Base-by-base conservation (phyloP, 2,888 invertebrate genomes). In the Scaptomyza polygonia region DNA sequence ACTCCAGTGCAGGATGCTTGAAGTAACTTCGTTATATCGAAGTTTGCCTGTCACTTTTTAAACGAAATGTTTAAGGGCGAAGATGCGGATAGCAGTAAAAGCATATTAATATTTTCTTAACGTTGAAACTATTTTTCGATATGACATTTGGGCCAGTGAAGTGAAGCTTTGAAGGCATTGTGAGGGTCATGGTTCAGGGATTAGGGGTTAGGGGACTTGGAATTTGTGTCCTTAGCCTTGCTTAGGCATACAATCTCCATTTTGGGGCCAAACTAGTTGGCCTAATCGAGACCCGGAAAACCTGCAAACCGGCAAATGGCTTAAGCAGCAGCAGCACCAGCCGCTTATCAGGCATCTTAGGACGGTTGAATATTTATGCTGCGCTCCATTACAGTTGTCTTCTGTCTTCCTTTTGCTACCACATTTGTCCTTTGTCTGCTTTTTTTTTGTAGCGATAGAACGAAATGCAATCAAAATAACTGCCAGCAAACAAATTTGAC, bases 41-140 rank as follows among this genome's bases (percentile, higher is more conserved):
- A 25, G 25, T 25, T 25, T 25, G 5, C 5, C 25, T 25, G 25
- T 25, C n/a, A n/a, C n/a, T 25, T 16, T 4, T 16, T 39, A 9
- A 39, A 1, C 16, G 3, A 39, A 39, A 16, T 45, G 9, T 18
- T 42, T 34, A 6, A 9, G 18, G 21, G 16, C 2, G 11, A 18
- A 6, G 16, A 45, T 61, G 30, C 21, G 14, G 59, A 16, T 21
- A 14, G 36, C 29, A 21, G 21, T 30, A 9, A 32, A 58, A 59
- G 54, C 70, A 76, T 82, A 72, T 85, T 81, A 79, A 85, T 81
- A 81, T 68, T 81, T 70, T 66, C 53, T 45, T 55, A 68, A 71
- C 49, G 71, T 79, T 82, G 79, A 79, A 81, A 81, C 85, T 85
- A 81, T 79, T 79, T 85, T 76, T 71, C 86, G 79, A 79, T 81